These are phyloP conservation scores for Trididemnum nubilum DNA, from an alignment of 23 tunicate species.

Conservation along the genomic window DNA sequence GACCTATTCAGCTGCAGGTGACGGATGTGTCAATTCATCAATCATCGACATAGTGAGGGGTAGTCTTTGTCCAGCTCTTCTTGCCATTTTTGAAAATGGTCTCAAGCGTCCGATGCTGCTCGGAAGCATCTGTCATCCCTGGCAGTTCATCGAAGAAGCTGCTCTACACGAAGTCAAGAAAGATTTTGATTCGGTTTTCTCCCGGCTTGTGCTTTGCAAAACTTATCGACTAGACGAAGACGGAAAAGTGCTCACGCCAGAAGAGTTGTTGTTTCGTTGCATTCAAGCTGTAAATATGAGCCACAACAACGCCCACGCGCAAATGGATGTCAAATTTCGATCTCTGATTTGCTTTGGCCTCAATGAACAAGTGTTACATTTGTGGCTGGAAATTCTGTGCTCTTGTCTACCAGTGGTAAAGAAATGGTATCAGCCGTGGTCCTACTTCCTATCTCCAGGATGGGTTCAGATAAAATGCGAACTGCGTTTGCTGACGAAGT, in stretches of 20 bases:
- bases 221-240: slow-evolving; percentile 90
- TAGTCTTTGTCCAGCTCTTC: slow-evolving; percentile 77
- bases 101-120: slow-evolving; percentile 71
- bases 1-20: slow-evolving; percentile 77
- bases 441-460: slow-evolving; percentile 78
- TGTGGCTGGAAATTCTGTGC: slow-evolving; percentile 86
- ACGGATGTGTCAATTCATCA: slow-evolving; percentile 65
- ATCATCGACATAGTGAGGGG: slow-evolving; percentile 77
- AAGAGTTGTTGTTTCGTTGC: slow-evolving; percentile 81
- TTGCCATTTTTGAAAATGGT: slow-evolving; percentile 87
- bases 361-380: slow-evolving; percentile 88
- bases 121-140: slow-evolving; percentile 81
- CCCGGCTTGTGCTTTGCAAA: slow-evolving; percentile 84
- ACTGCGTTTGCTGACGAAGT: slow-evolving; percentile 62
- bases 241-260: slow-evolving; percentile 92
- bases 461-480: slow-evolving; percentile 96
- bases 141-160: slow-evolving; percentile 95
- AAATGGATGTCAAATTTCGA: slow-evolving; percentile 89
- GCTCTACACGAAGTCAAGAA: slow-evolving; percentile 82
- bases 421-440: slow-evolving; percentile 97
- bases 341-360: slow-evolving; percentile 77
- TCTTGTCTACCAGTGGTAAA: slow-evolving; percentile 65
- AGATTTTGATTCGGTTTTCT: slow-evolving; percentile 90
- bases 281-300: slow-evolving; percentile 88
- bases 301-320: slow-evolving; percentile 92